Evolutionary conservation across 2,888 invertebrate species (phyloP).

Genomic region (Ichneumoninae sp.): DNA sequence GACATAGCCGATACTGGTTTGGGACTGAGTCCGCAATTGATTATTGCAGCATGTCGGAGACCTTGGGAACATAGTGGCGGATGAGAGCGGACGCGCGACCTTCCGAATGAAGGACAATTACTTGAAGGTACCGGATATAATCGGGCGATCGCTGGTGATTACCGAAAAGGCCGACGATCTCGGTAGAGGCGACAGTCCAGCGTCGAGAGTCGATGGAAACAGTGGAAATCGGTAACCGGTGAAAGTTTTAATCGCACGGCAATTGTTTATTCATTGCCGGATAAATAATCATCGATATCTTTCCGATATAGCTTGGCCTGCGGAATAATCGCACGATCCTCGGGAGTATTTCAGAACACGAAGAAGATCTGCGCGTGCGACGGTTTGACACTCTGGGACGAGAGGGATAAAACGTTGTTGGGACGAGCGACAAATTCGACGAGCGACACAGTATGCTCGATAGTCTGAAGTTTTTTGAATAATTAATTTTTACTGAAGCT

Average conservation of each 20-base stretch:
- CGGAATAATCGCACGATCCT: conserved; percentile 95
- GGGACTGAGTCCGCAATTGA: conserved; percentile 21
- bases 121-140: conserved; percentile 90
- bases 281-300: not conserved
- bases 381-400: conserved; percentile 96
- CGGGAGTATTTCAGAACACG: conserved; percentile 94
- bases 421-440: conserved; percentile 73
- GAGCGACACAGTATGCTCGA: conserved; percentile 65
- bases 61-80: conserved; percentile 88
- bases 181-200: conserved; percentile 85
- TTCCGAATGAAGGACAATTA: conserved; percentile 88
- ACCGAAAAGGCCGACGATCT: conserved; percentile 88
- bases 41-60: conserved; percentile 87
- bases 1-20: not conserved
- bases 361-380: conserved; percentile 96
- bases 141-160: conserved; percentile 92
- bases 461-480: conserved; percentile 49
- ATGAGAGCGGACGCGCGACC: conserved; percentile 87
- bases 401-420: conserved; percentile 87
- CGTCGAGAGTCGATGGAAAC: conserved; percentile 88
- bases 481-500: conserved; percentile 1
- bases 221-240: conserved; percentile 87
- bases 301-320: conserved; percentile 88
- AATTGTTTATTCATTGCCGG: not conserved
- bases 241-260: not conserved